Percentiles rank a stretch among this genome's conserved stretches.
These are phyloP conservation scores for Ramphastos sulfuratus DNA, from an alignment of 2,113 vertebrate genomes.

Conservation along the genomic window DNA sequence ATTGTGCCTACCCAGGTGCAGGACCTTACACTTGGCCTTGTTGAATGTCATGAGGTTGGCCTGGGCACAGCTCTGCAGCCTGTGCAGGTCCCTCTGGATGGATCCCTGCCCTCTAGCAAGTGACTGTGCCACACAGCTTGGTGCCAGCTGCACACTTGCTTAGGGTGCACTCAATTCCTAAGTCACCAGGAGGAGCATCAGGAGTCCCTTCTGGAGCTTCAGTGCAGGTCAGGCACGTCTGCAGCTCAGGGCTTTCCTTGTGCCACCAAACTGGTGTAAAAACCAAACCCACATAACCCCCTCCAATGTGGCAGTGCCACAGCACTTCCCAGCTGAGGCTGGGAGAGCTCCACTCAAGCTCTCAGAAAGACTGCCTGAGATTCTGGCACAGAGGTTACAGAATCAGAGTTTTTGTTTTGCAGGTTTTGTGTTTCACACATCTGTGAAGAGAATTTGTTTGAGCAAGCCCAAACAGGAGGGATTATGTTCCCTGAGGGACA, in stretches of 20 bases:
- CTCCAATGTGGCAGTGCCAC: accelerated
- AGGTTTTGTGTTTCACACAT: neutral
- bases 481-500: conserved; percentile 13
- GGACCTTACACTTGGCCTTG: too few species aligned
- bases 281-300: neutral
- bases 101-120: too few species aligned
- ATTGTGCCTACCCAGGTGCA: too few species aligned
- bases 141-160: too few species aligned
- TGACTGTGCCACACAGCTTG: too few species aligned
- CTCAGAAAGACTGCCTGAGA: neutral
- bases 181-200: neutral
- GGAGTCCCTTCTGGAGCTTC: neutral
- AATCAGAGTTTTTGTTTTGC: neutral
- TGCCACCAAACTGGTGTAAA: neutral
- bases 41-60: too few species aligned
- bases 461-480: neutral
- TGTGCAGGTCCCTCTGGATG: too few species aligned
- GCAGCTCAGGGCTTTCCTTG: neutral
- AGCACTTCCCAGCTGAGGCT: neutral
- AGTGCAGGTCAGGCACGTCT: neutral
- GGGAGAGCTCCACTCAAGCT: neutral
- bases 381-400: neutral
- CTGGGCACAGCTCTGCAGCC: too few species aligned
- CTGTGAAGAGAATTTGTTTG: neutral
- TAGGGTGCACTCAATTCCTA: too few species aligned